phyloP scores from a whole-genome alignment of 2,888 invertebrate species.

The Brenthis hecate region DNA sequence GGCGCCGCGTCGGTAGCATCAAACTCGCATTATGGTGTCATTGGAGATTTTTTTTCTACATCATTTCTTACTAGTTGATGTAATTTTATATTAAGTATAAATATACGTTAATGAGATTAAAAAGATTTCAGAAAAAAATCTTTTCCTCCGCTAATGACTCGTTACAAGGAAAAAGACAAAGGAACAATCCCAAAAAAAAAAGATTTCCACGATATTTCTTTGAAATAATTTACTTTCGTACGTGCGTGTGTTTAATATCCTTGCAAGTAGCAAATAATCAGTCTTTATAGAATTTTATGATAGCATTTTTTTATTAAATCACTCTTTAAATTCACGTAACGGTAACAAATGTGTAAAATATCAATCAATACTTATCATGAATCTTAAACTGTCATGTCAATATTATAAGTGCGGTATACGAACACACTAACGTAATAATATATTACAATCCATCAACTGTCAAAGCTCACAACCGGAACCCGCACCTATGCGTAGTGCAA shows the following conservation, averaged over 20 bases:
- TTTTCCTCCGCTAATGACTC: neutral
- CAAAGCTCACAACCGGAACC: conserved; percentile 24
- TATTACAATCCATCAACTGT: conserved; percentile 24
- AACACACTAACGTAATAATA: conserved; percentile 14
- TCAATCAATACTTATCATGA: conserved; percentile 20
- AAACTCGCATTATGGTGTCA: conserved; percentile 24
- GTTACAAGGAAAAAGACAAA: neutral
- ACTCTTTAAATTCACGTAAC: neutral
- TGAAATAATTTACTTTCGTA: too few species aligned
- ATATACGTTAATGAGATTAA: neutral
- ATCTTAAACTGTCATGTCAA: conserved; percentile 29
- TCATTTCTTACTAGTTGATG: conserved; percentile 16
- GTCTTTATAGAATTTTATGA: too few species aligned
- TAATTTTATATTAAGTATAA: conserved; percentile 4
- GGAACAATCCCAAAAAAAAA: neutral
- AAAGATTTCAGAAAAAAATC: neutral
- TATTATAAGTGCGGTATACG: conserved; percentile 17
- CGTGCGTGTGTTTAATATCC: too few species aligned
- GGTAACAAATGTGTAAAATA: conserved; percentile 6
- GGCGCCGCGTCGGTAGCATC: conserved; percentile 23
- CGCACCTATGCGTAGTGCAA: conserved; percentile 20
- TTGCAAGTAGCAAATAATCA: too few species aligned
- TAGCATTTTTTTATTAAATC: too few species aligned
- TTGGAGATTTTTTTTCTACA: conserved; percentile 20
- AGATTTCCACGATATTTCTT: neutral